Conservation (phyloP, 2,888 invertebrate species). For the Epistrophella euchroma region DNA sequence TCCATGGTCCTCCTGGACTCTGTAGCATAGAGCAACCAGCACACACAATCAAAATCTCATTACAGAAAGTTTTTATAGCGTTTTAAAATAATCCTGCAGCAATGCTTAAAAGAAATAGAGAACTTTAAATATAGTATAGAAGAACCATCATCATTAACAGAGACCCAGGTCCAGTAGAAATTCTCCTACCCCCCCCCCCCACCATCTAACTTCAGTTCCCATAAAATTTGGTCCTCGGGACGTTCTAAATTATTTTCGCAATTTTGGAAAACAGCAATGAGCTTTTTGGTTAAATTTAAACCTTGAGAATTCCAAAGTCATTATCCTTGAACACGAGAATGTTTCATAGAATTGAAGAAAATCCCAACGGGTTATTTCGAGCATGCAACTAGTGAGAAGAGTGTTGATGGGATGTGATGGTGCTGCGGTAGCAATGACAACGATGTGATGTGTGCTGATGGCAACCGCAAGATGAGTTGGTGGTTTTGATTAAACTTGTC, state of each 20-base stretch:
- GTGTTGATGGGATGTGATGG: constrained; percentile 27
- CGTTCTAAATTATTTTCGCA: constrained; percentile 60
- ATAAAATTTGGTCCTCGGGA: constrained; percentile 24
- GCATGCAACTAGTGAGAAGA: constrained; percentile 47
- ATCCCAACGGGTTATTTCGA: constrained; percentile 45
- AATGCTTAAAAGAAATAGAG: constrained; percentile 17
- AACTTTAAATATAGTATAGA: not conserved
- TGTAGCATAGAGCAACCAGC: constrained; percentile 26
- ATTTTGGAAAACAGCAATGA: constrained; percentile 53
- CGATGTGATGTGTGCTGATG: constrained; percentile 16
- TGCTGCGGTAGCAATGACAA: constrained; percentile 11
- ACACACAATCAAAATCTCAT: constrained; percentile 75
- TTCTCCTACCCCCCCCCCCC: not conserved
- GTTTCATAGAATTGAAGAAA: constrained; percentile 15
- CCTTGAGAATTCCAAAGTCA: constrained; percentile 65
- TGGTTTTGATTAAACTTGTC: constrained; percentile 45
- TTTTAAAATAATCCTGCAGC: constrained; percentile 70
- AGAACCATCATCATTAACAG: constrained; percentile 62
- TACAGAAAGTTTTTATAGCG: constrained; percentile 70
- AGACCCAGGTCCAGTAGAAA: constrained; percentile 10
- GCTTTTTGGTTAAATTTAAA: constrained; percentile 54
- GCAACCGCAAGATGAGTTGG: constrained; percentile 45
- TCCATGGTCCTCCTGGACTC: constrained; percentile 38
- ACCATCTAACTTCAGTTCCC: not conserved
- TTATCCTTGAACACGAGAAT: constrained; percentile 57